Base-by-base conservation (phyloP, 2,888 invertebrate genomes). In the Beris chalybata region DNA sequence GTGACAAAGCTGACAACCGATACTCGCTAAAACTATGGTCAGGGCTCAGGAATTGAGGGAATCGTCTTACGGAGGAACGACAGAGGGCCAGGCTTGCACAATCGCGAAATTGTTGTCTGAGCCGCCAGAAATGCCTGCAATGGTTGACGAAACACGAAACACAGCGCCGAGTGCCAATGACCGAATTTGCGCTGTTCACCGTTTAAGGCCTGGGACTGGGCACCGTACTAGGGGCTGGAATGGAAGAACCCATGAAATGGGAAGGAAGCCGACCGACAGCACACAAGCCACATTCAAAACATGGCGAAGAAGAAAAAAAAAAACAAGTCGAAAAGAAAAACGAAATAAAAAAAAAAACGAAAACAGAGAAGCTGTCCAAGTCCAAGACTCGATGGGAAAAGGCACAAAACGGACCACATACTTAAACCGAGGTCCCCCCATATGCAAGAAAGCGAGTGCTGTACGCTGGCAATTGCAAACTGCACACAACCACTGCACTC, bases 41-140 rank as follows among this genome's bases (percentile, higher is more conserved):
- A 38, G 38, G 5, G 38, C 38, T 7, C 38, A 38, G 38, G 38
- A 4, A 38, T 9, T 22, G 22, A 38, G 7, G 7, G 9, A 38
- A 38, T 5, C 47, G 58, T 58, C 47, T 58, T 44, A 58, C 22
- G 9, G 45, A 47, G 13, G 31, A 32, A 50, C 61, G 50, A 38
- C 43, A 32, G 38, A 22, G 29, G 4, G 13, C 32, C 31, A 48
- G 61, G 43, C 58, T 59, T 59, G 69, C 69, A 69, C 69, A 69
- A 69, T 69, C 66, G 66, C 66, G 66, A 69, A 69, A 64, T 69
- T 69, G 69, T 69, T 69, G 69, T 69, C 69, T 66, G 69, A 66
- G 66, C 64, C 54, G 53, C 64, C 54, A 54, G 61, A 61, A 61
- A 61, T 61, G 69, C 64, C 69, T 69, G 66, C 66, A 69, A 69